Base-by-base conservation (phyloP, 2,888 invertebrate species). In the Heliconius ethilla region DNA sequence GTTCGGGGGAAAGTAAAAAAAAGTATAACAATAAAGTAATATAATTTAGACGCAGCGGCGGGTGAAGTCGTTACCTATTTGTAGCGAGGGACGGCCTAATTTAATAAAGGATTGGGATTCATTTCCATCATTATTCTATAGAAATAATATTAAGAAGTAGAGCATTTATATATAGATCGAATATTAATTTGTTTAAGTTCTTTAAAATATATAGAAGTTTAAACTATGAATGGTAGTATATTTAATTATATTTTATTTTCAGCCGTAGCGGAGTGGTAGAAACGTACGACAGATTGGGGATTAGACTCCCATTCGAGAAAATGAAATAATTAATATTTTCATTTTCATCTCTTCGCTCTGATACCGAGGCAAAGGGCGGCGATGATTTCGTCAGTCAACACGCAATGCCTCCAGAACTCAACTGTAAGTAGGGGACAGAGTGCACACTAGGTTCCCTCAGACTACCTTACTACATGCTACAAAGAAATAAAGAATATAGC, bases 1-100 rank as follows among this genome's bases (percentile, higher is more conserved):
- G 90, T 92, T 91, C 89, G 87, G 93, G 94, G 92, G 92, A 92
- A 88, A 90, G 88, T 89, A 90, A 91, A 91, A 86, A 86, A 80
- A 87, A 91, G 88, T 91, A 92, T 92, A 93, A 93, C 92, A 94
- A 92, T 93, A 93, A 92, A 92, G 90, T 93, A 92, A 94, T 93
- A 93, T 91, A 93, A 94, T 93, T 94, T 92, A 90, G 91, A 88
- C 89, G 87, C 87, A 88, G 85, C 88, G 83, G 83, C 84, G 89
- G 87, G 87, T 88, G 87, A 87, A 88, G 89, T 89, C 89, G 91
- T 92, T 90, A 89, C 90, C 88, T 90, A 89, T 92, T 92, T 90
- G 89, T 89, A 86, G 84, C 88, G 87, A 87, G 92, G 92, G 90
- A 86, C 85, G 85, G 84, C 80, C 89, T 93, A 92, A 92, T 92